These are phyloP conservation scores for Muscicapa adusta DNA, from an alignment of 2,113 vertebrate genomes.

Conservation along the genomic window DNA sequence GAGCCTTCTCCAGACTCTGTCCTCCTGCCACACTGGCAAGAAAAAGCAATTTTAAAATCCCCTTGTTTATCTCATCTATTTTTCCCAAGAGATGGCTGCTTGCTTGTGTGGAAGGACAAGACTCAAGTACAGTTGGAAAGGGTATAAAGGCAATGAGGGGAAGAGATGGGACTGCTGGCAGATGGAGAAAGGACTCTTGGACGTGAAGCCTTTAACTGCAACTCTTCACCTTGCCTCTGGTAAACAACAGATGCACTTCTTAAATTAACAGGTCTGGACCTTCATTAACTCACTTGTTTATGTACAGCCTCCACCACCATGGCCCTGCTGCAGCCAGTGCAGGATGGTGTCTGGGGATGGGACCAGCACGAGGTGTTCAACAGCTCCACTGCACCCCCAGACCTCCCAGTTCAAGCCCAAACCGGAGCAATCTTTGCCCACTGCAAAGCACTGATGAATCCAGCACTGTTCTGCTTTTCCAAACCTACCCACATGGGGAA, in stretches of 20 bases:
- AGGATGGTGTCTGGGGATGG: not conserved
- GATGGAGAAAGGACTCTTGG: not conserved
- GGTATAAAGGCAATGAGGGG: not conserved
- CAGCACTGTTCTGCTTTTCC: not conserved
- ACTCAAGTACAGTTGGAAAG: not conserved
- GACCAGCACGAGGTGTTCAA: not conserved
- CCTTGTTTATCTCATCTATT: slow-evolving; percentile 1
- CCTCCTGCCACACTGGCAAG: not conserved
- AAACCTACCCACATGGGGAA: accelerated
- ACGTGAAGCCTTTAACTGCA: not conserved
- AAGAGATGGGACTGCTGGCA: not conserved
- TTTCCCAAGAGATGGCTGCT: not conserved
- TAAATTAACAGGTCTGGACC: not conserved
- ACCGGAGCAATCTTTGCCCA: not conserved
- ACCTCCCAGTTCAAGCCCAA: not conserved
- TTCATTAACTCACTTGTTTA: not conserved
- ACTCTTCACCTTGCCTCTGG: not conserved
- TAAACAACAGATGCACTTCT: not conserved
- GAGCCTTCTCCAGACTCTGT: slow-evolving; percentile 1
- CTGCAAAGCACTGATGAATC: not conserved
- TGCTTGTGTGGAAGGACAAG: not conserved
- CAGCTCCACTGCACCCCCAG: not conserved
- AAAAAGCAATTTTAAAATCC: not conserved
- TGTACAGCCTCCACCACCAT: not conserved
- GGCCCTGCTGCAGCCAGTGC: not conserved